These are phyloP conservation scores for Alcis repandata DNA, from an alignment of 2,888 invertebrate species.

Conservation along the genomic window DNA sequence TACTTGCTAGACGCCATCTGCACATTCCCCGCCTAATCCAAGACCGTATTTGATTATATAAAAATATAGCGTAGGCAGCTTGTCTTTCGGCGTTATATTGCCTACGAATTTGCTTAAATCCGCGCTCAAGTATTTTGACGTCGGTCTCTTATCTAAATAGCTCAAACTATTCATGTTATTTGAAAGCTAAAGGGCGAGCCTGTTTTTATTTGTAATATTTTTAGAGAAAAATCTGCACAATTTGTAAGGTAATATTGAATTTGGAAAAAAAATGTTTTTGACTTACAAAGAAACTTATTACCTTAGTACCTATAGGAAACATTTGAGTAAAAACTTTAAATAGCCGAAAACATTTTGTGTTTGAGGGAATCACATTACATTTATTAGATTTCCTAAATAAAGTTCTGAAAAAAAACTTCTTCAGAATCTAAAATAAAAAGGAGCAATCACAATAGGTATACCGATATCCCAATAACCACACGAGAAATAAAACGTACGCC, in stretches of 20 bases:
- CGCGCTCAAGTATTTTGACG: constrained; percentile 26
- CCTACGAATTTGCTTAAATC: constrained; percentile 29
- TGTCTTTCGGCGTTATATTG: constrained; percentile 48
- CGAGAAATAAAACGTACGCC: background rate
- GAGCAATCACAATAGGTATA: background rate
- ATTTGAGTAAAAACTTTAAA: no score
- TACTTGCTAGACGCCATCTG: constrained; percentile 84
- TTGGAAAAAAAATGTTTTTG: background rate
- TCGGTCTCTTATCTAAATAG: constrained; percentile 14
- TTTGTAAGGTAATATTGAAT: background rate
- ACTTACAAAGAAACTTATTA: background rate
- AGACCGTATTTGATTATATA: constrained; percentile 83
- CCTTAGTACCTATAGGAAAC: no score
- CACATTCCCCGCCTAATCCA: constrained; percentile 82
- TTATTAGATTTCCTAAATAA: background rate
- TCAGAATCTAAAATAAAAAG: background rate
- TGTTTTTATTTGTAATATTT: constrained; percentile 3
- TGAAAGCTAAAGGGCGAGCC: constrained; percentile 3
- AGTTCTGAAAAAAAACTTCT: background rate
- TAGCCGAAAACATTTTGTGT: background rate
- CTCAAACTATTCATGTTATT: constrained; percentile 8
- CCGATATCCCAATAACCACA: constrained; percentile 1
- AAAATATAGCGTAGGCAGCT: constrained; percentile 65
- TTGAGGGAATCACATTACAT: no score
- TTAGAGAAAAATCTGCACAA: background rate